These are phyloP conservation scores for Myopa tessellatipennis DNA, from an alignment of 2,888 invertebrate species.

Conservation along the genomic window DNA sequence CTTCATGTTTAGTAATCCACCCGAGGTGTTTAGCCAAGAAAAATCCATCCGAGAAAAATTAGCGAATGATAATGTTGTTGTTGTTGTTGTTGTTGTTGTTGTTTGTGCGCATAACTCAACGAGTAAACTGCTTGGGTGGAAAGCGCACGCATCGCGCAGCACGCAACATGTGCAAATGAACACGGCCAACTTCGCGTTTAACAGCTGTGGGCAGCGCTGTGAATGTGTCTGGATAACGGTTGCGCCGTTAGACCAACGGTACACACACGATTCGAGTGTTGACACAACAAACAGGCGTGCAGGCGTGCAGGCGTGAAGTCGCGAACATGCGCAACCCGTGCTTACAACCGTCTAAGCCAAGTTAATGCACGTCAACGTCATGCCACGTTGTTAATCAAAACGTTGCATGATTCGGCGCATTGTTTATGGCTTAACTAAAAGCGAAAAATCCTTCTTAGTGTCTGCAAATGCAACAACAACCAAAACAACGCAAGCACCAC, in stretches of 20 bases:
- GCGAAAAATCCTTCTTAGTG: neutral
- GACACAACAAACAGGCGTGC: constrained; percentile 17
- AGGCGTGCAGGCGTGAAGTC: constrained; percentile 22
- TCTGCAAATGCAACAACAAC: neutral
- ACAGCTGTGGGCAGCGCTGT: neutral
- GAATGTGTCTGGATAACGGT: constrained; percentile 19
- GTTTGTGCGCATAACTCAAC: neutral
- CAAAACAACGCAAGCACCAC: neutral
- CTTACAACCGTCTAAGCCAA: neutral
- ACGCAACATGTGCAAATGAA: neutral
- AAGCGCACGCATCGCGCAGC: neutral
- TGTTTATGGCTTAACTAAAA: constrained; percentile 26
- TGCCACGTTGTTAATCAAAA: constrained; percentile 1
- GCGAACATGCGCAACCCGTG: neutral
- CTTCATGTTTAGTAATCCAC: neutral
- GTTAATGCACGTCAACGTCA: constrained; percentile 7
- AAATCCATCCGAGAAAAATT: neutral
- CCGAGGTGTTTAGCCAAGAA: neutral
- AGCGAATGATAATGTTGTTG: neutral
- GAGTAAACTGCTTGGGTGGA: neutral
- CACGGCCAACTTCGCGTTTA: neutral
- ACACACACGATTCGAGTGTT: neutral
- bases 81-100: neutral
- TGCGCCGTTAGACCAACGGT: constrained; percentile 10
- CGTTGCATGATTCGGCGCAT: neutral